phyloP scores from a whole-genome alignment of 2,113 vertebrate species.

The Platysternon megacephalum region DNA sequence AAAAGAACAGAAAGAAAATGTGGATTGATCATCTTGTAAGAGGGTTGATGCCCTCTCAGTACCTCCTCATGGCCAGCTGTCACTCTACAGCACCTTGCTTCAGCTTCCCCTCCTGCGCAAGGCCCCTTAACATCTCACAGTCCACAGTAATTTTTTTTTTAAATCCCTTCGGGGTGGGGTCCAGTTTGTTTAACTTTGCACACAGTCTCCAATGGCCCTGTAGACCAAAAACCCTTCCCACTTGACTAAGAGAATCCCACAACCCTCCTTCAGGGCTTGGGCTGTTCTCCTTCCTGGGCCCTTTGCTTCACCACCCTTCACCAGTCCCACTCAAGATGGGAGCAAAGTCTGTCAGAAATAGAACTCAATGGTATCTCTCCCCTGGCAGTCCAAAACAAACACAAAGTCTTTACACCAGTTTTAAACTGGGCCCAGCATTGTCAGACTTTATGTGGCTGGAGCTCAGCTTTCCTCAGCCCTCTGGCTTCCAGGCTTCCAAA shows the following conservation, averaged over 20 bases:
- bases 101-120: background rate
- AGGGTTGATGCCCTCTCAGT: background rate
- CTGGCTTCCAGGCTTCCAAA: background rate
- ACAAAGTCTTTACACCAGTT: background rate
- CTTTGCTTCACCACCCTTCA: background rate
- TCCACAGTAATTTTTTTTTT: background rate
- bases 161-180: background rate
- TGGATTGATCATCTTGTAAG: background rate
- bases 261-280: background rate
- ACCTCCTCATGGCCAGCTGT: too few relatives aligned
- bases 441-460: background rate
- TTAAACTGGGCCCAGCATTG: background rate
- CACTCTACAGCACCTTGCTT: background rate
- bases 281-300: background rate
- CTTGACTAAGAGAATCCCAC: background rate
- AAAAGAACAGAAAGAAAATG: background rate
- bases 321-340: background rate
- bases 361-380: background rate
- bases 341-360: background rate
- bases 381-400: background rate
- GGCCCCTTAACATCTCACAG: background rate
- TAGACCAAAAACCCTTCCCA: background rate
- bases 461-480: background rate
- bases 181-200: background rate
- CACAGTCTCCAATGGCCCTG: background rate